Percentiles rank a stretch among this genome's conserved stretches.
Evolutionary conservation across 1,140 invertebrate species (phyloP).

Genomic region (Ridgeia piscesae): DNA sequence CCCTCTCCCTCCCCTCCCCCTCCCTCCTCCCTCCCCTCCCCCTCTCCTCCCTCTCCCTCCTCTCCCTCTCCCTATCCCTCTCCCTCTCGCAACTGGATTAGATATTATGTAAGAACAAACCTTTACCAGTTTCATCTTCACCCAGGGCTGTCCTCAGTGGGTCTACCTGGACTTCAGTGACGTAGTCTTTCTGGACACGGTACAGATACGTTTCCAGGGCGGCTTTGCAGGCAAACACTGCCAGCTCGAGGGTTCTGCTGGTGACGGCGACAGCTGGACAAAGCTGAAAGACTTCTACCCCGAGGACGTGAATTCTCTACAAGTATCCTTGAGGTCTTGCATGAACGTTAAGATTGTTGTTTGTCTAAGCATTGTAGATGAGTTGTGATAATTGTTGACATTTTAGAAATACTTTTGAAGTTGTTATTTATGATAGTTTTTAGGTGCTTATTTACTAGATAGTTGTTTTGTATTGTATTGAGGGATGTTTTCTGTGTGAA

Average conservation of each 20-base stretch:
- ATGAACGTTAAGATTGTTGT: neutral
- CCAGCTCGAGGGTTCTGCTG: constrained; percentile 52
- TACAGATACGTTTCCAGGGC: constrained; percentile 69
- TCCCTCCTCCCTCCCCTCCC: too few species aligned
- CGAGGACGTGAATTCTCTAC: constrained; percentile 64
- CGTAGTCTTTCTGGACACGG: constrained; percentile 37
- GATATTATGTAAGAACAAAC: neutral
- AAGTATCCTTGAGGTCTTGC: constrained; percentile 54
- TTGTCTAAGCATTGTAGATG: too few species aligned
- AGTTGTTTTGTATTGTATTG: too few species aligned
- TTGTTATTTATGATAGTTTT: too few species aligned
- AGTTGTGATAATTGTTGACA: too few species aligned
- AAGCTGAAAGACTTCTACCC: constrained; percentile 62
- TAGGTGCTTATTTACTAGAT: too few species aligned
- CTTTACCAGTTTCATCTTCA: constrained; percentile 26
- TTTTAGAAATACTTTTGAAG: too few species aligned
- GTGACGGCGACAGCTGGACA: constrained; percentile 37
- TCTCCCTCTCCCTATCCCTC: too few species aligned
- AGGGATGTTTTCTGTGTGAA: too few species aligned
- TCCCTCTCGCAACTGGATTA: too few species aligned
- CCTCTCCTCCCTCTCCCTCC: too few species aligned
- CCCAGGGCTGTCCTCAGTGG: constrained; percentile 67
- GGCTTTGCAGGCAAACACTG: constrained; percentile 68
- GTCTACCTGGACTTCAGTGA: constrained; percentile 60
- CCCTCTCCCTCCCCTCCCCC: too few species aligned